A percentile compares a stretch with the other conserved stretches of the same genome.
Conservation (phyloP, 2,888 invertebrate species). For the Macropis europaea region DNA sequence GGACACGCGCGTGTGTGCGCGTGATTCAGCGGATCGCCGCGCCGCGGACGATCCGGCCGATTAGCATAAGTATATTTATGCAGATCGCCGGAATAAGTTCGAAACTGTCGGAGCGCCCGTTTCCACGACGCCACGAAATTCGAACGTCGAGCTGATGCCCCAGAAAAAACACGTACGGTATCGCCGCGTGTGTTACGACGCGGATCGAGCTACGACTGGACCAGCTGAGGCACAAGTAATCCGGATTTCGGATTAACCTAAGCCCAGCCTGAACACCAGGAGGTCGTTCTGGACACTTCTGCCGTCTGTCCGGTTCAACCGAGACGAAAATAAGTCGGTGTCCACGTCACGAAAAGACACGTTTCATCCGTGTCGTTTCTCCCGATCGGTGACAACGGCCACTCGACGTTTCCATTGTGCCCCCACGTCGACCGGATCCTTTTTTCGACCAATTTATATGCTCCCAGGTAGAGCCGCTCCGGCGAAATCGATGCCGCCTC, state of each 20-base stretch:
- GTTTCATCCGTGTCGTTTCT: conserved; percentile 52
- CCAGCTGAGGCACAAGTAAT: conserved; percentile 75
- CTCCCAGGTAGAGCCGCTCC: conserved; percentile 42
- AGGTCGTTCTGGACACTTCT: conserved; percentile 62
- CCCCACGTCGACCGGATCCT: conserved; percentile 26
- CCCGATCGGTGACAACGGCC: conserved; percentile 55
- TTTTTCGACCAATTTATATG: conserved; percentile 34
- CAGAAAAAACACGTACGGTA: conserved; percentile 51
- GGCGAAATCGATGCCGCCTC: no score
- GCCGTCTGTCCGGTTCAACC: conserved; percentile 44
- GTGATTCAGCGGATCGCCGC: conserved; percentile 30
- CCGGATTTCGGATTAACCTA: conserved; percentile 79
- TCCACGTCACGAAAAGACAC: conserved; percentile 50
- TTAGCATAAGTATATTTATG: conserved; percentile 49
- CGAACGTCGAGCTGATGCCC: conserved; percentile 25
- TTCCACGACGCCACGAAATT: conserved; percentile 22
- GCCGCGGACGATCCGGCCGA: conserved; percentile 28
- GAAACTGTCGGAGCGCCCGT: background rate
- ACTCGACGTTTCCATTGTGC: conserved; percentile 63
- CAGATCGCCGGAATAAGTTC: conserved; percentile 18
- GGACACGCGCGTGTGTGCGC: conserved; percentile 20
- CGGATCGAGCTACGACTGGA: conserved; percentile 66
- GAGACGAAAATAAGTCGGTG: conserved; percentile 62
- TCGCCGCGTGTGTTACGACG: conserved; percentile 55
- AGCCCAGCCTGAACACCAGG: conserved; percentile 68